A percentile compares a stretch with the other conserved stretches of the same genome.
These are phyloP conservation scores for Orthonychiurus folsomi DNA, from an alignment of 2,888 invertebrate species.

Conservation along the genomic window DNA sequence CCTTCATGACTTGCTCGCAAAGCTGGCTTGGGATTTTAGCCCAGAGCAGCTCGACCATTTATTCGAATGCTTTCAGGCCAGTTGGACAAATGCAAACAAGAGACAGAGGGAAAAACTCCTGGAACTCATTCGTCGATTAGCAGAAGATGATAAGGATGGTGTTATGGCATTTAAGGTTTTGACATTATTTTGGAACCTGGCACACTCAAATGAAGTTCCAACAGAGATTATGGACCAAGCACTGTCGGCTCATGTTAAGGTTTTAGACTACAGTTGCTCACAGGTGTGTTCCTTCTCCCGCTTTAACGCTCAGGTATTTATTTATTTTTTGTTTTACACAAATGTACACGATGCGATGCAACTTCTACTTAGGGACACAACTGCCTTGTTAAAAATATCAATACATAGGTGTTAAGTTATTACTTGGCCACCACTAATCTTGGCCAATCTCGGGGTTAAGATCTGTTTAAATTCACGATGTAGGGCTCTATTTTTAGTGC, in stretches of 20 bases:
- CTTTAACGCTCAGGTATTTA: neutral
- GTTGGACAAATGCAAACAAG: conserved; percentile 92
- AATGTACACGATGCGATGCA: too few relatives aligned
- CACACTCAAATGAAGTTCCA: conserved; percentile 89
- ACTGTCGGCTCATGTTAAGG: conserved; percentile 87
- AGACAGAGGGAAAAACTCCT: conserved; percentile 90
- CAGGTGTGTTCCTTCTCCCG: conserved; percentile 55
- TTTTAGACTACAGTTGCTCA: conserved; percentile 93
- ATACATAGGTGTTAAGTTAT: too few relatives aligned
- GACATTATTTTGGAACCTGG: conserved; percentile 90
- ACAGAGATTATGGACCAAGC: conserved; percentile 98
- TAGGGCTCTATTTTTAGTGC: too few relatives aligned
- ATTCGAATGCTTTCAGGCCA: conserved; percentile 74
- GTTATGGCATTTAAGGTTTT: conserved; percentile 96
- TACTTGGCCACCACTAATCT: too few relatives aligned
- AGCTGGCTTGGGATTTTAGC: conserved; percentile 96
- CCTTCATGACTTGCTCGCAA: conserved; percentile 89
- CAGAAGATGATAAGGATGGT: conserved; percentile 97
- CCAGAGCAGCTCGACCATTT: conserved; percentile 94
- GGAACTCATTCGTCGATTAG: conserved; percentile 85
- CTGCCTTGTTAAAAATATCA: too few relatives aligned
- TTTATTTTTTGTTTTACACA: neutral
- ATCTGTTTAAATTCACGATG: too few relatives aligned
- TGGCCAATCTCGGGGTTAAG: too few relatives aligned
- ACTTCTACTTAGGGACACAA: too few relatives aligned